Conservation (phyloP, 2,113 vertebrate genomes). For the Ammospiza nelsoni region DNA sequence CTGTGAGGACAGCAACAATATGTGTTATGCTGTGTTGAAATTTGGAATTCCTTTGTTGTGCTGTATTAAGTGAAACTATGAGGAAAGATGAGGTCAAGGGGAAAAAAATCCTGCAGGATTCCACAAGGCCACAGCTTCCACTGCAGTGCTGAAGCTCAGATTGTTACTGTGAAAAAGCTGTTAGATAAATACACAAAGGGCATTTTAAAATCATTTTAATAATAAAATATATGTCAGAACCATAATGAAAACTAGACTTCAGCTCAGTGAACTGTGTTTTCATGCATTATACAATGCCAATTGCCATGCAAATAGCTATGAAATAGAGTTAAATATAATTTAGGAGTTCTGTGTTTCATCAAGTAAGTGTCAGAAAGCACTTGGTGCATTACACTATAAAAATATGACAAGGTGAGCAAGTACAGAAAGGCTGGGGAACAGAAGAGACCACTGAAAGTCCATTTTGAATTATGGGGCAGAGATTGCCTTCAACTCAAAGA, state of each 20-base stretch:
- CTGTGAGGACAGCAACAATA: neutral
- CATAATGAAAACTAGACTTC: constrained; percentile 62
- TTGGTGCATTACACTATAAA: constrained; percentile 58
- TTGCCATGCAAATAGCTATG: constrained; percentile 69
- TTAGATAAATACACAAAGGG: constrained; percentile 58
- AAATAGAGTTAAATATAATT: constrained; percentile 71
- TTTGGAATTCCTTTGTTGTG: constrained; percentile 28
- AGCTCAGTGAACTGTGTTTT: constrained; percentile 64
- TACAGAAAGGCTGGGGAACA: neutral
- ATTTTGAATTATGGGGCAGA: neutral
- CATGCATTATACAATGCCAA: constrained; percentile 69
- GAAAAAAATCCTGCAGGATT: constrained; percentile 23
- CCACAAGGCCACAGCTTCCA: constrained; percentile 25
- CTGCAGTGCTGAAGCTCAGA: constrained; percentile 24
- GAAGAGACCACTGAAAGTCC: neutral
- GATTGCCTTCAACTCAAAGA: neutral
- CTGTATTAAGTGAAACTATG: neutral
- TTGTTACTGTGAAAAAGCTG: constrained; percentile 37
- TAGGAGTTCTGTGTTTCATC: constrained; percentile 55
- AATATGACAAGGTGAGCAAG: neutral
- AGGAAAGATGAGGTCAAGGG: constrained; percentile 50
- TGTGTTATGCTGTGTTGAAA: constrained; percentile 41
- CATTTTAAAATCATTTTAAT: constrained; percentile 69
- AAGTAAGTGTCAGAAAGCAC: constrained; percentile 38
- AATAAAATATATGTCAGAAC: constrained; percentile 69